phyloP scores from a whole-genome alignment of 2,113 vertebrate species.

The Pachycephala philippinensis region DNA sequence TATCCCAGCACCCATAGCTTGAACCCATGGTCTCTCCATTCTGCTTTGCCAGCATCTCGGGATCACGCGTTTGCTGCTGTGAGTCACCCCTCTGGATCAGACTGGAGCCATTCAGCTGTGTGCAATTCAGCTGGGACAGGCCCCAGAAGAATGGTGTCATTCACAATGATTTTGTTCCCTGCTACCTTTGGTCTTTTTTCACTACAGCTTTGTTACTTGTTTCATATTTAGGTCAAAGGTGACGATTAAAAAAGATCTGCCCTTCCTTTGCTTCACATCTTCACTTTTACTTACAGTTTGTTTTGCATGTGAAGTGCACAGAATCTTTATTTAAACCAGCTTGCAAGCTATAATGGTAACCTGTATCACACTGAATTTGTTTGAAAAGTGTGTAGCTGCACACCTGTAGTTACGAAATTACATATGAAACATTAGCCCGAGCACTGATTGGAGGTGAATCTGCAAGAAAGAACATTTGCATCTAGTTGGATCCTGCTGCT shows the following conservation, averaged over 20 bases:
- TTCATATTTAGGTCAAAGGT: background rate
- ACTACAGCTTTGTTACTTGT: background rate
- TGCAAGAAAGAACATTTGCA: background rate
- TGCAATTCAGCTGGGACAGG: rapidly evolving
- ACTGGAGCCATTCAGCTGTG: background rate
- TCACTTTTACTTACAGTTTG: background rate
- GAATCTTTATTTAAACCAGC: background rate
- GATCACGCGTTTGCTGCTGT: background rate
- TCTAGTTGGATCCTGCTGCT: background rate
- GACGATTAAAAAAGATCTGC: background rate
- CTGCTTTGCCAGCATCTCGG: background rate
- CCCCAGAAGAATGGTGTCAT: background rate
- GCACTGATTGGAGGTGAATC: background rate
- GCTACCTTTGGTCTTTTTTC: background rate
- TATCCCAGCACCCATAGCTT: background rate
- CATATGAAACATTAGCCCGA: background rate
- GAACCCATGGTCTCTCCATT: background rate
- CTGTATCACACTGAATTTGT: background rate
- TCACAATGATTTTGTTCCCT: background rate
- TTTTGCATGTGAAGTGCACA: background rate
- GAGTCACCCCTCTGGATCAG: background rate
- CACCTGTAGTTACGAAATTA: rapidly evolving
- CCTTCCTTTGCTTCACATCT: background rate
- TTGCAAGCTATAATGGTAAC: background rate
- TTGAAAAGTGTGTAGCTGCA: background rate